Evolutionary conservation across 1,140 invertebrate species (phyloP), one percentile per base, ranked within the genome.

Genomic region (Acromyrmex charruanus): DNA sequence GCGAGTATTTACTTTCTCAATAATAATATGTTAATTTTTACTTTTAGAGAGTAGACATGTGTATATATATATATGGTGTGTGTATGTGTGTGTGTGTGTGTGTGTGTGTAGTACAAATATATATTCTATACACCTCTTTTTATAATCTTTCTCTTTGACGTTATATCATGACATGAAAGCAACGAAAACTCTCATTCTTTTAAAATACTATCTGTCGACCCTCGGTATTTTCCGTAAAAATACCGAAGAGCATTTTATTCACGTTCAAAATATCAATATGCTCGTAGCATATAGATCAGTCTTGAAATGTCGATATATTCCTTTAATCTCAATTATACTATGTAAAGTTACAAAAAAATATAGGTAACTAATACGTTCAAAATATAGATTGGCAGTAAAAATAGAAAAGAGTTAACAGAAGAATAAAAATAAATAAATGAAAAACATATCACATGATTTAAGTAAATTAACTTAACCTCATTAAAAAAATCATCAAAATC

Each of bases 251-350:
- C 3, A 5, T 31, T 68, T 66, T 66, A 39, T 39, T 66, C 31
- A 39, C 31, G 10, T 68, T 12, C 31, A 35, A 68, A 68, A 39
- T 35, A 68, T 68, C 61, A 35, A 65, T 65, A 65, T 65, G 61
- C 61, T 35, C 7, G 28, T 14, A 65, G 61, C 61, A 31, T 31
- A 31, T 31, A 4, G 18, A 31, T 68, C 31, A 68, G 65, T 18
- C 18, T 68, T 68, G 9, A 35, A 68, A 10, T 39, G 65, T n/a
- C 9, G 65, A 68, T 21, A 68, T 21, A 35, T 39, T 66, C 9
- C 39, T 68, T 68, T 68, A 9, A n/a, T 68, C 18, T 68, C 31
- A 9, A n/a, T 10, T 68, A n/a, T 35, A 35, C 18, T 35, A 3
- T 68, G 28, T 68, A 7, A 68, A 68, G 10, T 4, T 39, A 21